These are phyloP conservation scores for Lepidocolaptes lacrymiger DNA, from an alignment of 2,797 vertebrate species.

Conservation along the genomic window DNA sequence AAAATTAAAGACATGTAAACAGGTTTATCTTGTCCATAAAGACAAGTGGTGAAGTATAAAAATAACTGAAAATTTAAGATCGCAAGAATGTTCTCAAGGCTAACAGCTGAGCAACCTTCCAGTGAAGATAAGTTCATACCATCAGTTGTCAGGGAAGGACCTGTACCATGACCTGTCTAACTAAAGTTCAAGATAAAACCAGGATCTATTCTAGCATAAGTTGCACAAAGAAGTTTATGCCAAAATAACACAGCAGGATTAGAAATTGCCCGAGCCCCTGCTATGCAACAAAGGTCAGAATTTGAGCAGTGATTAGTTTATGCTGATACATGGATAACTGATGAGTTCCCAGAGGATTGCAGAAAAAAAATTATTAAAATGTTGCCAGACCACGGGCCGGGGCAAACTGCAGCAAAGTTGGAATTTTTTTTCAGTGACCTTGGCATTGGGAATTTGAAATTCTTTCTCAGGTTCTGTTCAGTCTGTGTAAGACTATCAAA, in stretches of 20 bases:
- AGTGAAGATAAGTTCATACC: neutral
- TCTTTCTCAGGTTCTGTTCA: neutral
- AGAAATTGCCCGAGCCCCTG: neutral
- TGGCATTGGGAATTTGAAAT: neutral
- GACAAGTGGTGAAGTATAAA: neutral
- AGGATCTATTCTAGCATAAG: neutral
- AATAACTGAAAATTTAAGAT: neutral
- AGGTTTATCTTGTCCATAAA: neutral
- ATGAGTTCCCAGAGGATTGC: neutral
- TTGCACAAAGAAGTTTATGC: neutral
- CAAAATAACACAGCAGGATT: neutral
- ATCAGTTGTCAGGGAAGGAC: neutral
- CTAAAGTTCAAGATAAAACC: neutral
- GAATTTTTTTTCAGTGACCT: neutral
- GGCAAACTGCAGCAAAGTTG: neutral
- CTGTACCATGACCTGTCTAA: neutral
- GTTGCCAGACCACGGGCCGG: neutral
- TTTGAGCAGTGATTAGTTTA: neutral
- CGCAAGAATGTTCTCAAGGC: neutral
- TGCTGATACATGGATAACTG: neutral
- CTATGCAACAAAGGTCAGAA: slow-evolving; percentile 33
- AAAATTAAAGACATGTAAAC: neutral
- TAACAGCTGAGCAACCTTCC: neutral
- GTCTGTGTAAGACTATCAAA: neutral
- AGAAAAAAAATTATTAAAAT: slow-evolving; percentile 11